phyloP scores from a whole-genome alignment of 2,113 vertebrate species.

The Tonatia bakeri region DNA sequence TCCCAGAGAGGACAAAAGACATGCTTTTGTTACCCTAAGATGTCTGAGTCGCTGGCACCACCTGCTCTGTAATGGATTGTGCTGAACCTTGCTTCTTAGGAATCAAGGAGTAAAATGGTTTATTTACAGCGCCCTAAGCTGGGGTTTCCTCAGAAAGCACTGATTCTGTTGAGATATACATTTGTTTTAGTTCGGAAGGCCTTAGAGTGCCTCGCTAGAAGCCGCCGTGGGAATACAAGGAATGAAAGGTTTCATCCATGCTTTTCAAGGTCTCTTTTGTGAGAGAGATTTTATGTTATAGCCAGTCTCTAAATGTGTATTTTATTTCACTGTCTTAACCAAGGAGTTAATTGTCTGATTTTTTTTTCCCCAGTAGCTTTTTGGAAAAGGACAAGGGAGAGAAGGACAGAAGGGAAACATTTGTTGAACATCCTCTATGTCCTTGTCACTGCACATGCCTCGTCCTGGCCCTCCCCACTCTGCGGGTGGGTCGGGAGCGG shows the following conservation, averaged over 20 bases:
- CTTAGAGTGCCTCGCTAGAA: constrained; percentile 17
- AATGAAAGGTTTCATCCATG: neutral
- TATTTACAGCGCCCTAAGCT: neutral
- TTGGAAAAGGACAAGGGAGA: neutral
- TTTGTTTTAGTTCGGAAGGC: neutral
- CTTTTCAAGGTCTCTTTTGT: constrained; percentile 10
- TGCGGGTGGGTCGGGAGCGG: neutral
- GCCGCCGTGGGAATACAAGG: constrained; percentile 42
- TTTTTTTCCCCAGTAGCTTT: neutral
- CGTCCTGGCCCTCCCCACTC: rapidly evolving
- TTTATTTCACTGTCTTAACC: neutral
- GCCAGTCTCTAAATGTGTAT: neutral
- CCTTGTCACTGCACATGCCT: neutral
- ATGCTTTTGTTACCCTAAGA: neutral
- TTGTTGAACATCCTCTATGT: neutral
- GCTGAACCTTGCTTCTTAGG: neutral
- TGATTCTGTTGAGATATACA: neutral
- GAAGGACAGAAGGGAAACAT: neutral
- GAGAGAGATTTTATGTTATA: neutral
- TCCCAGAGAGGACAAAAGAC: neutral
- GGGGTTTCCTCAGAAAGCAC: neutral
- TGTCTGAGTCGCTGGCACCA: neutral
- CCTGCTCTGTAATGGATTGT: neutral
- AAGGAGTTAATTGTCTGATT: neutral
- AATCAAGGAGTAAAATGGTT: neutral